Conservation (phyloP, 2,797 vertebrate species). For the Chloroceryle amazona region DNA sequence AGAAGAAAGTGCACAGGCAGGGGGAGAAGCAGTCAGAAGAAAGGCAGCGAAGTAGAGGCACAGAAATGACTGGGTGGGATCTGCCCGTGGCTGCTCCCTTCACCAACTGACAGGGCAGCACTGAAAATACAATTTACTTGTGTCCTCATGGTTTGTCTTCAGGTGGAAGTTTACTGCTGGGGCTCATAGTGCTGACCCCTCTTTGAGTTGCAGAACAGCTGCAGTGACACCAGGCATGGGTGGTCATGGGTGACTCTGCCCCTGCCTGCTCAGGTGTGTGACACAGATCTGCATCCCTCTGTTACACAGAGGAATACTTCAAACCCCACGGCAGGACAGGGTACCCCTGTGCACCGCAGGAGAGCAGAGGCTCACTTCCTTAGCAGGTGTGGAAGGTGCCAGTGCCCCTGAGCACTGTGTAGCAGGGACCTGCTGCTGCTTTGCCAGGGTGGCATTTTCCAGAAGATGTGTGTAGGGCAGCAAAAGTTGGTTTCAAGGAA, state of each 20-base stretch:
- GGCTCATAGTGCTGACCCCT: background rate
- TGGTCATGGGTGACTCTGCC: background rate
- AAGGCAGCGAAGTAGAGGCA: slow-evolving; percentile 4
- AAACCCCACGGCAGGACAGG: background rate
- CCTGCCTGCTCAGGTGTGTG: background rate
- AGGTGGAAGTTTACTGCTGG: background rate
- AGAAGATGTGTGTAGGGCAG: fast-evolving
- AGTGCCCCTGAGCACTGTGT: background rate
- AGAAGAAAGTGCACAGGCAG: background rate
- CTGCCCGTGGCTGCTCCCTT: background rate
- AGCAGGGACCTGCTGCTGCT: background rate
- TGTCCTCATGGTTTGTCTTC: background rate
- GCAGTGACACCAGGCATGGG: background rate
- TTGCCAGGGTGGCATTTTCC: background rate
- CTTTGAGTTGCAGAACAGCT: background rate
- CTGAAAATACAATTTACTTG: background rate
- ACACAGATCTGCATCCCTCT: background rate
- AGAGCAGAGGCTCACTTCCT: background rate
- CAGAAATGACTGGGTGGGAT: background rate
- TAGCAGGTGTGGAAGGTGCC: fast-evolving
- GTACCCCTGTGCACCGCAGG: background rate
- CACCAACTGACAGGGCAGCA: background rate
- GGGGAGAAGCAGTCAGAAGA: background rate
- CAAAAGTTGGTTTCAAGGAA: background rate
- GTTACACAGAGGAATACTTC: background rate